Percentiles rank a stretch among this genome's conserved stretches.
phyloP scores from a whole-genome alignment of 2,797 vertebrate genomes.

The Pelobates cultripes region DNA sequence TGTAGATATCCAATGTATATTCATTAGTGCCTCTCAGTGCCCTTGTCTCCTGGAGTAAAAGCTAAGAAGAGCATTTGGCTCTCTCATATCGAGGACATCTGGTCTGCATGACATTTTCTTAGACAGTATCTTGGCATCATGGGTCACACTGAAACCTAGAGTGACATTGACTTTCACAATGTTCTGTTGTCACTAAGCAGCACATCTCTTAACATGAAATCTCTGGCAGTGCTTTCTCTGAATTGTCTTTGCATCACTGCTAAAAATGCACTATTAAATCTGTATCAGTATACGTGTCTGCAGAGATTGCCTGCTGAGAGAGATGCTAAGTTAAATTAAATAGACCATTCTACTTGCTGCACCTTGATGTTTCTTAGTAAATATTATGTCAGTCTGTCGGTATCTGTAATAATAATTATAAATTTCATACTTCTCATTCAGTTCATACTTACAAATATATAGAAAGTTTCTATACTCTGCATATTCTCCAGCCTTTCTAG shows the following conservation, averaged over 20 bases:
- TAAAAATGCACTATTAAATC: too few species aligned
- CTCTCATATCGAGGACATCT: conserved; percentile 23
- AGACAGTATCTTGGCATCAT: conserved; percentile 6
- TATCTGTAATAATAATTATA: too few species aligned
- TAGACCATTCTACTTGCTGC: too few species aligned
- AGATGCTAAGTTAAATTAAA: too few species aligned
- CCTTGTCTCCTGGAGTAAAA: neutral
- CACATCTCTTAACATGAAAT: neutral
- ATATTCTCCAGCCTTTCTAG: too few species aligned
- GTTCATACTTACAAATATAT: too few species aligned
- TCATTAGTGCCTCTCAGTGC: conserved; percentile 6
- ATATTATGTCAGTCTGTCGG: too few species aligned
- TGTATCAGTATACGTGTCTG: too few species aligned
- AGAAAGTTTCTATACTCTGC: too few species aligned
- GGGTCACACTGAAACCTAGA: neutral
- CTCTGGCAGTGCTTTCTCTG: neutral
- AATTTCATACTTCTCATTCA: too few species aligned
- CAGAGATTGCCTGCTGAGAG: too few species aligned
- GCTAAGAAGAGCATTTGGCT: conserved; percentile 14
- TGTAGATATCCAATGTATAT: neutral
- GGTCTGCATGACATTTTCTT: conserved; percentile 18
- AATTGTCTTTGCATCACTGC: neutral
- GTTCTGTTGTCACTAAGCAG: neutral
- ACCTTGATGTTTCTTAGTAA: too few species aligned
- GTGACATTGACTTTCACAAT: neutral